phyloP scores from a whole-genome alignment of 2,113 vertebrate species.

The Dromaius novaehollandiae region DNA sequence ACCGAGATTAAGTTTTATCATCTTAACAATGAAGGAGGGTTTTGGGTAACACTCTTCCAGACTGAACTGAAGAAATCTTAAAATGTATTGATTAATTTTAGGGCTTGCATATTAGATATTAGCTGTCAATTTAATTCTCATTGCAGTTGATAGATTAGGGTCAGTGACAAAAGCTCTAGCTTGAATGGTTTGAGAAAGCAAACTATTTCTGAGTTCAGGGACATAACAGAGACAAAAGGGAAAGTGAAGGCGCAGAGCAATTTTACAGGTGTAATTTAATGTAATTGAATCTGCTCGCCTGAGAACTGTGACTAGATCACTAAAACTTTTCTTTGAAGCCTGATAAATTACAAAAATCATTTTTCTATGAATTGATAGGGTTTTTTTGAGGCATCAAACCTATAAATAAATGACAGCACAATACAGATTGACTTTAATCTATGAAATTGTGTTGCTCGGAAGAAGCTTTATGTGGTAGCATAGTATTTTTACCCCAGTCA shows the following conservation, averaged over 20 bases:
- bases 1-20: not conserved
- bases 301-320: not conserved
- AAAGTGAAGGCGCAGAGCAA: slow-evolving; percentile 40
- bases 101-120: not conserved
- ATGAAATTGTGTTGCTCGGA: not conserved
- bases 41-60: not conserved
- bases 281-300: not conserved
- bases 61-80: not conserved
- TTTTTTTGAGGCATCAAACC: not conserved
- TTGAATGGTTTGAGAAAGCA: not conserved
- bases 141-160: not conserved
- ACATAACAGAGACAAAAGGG: slow-evolving; percentile 7
- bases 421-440: not conserved
- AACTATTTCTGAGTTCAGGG: slow-evolving; percentile 8
- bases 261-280: not conserved
- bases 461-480: not conserved
- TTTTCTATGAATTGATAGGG: too few species aligned
- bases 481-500: not conserved
- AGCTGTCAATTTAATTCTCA: not conserved
- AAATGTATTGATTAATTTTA: not conserved
- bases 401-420: not conserved
- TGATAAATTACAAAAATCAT: not conserved
- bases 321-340: not conserved
- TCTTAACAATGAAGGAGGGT: not conserved
- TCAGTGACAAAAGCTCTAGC: not conserved